phyloP scores from a whole-genome alignment of 1,140 invertebrate genomes.

The Apis florea region DNA sequence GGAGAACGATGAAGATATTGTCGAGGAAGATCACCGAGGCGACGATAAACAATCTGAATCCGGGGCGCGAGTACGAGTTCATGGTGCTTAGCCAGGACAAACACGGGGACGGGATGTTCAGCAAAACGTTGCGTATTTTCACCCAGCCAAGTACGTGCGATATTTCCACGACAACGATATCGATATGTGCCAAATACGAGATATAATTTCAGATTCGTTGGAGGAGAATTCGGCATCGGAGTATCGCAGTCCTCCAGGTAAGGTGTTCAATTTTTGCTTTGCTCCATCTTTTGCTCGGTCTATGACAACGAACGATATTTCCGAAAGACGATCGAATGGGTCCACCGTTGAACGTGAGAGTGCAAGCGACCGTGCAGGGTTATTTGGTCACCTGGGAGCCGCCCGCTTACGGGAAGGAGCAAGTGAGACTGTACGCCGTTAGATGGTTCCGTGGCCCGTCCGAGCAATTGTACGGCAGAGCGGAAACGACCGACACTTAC shows the following conservation, averaged over 20 bases:
- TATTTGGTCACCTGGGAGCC: constrained; percentile 88
- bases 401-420: constrained; percentile 82
- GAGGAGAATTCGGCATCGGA: constrained; percentile 73
- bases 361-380: constrained; percentile 83
- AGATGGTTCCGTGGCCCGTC: constrained; percentile 83
- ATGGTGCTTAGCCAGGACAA: constrained; percentile 94
- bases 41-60: constrained; percentile 88
- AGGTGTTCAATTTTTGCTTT: too few species aligned
- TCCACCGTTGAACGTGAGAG: constrained; percentile 85
- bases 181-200: not conserved
- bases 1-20: constrained; percentile 87
- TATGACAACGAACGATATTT: too few species aligned
- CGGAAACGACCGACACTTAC: constrained; percentile 84
- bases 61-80: constrained; percentile 92
- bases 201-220: constrained; percentile 59
- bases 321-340: constrained; percentile 77
- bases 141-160: constrained; percentile 82
- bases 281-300: too few species aligned
- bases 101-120: constrained; percentile 93
- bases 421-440: constrained; percentile 82
- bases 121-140: constrained; percentile 88
- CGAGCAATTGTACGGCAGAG: constrained; percentile 82
- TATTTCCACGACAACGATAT: not conserved
- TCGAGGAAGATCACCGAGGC: constrained; percentile 87
- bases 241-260: constrained; percentile 68